A percentile compares a stretch with the other conserved stretches of the same genome.
phyloP scores from a whole-genome alignment of 2,888 invertebrate genomes.

The Alloplasta piceator region DNA sequence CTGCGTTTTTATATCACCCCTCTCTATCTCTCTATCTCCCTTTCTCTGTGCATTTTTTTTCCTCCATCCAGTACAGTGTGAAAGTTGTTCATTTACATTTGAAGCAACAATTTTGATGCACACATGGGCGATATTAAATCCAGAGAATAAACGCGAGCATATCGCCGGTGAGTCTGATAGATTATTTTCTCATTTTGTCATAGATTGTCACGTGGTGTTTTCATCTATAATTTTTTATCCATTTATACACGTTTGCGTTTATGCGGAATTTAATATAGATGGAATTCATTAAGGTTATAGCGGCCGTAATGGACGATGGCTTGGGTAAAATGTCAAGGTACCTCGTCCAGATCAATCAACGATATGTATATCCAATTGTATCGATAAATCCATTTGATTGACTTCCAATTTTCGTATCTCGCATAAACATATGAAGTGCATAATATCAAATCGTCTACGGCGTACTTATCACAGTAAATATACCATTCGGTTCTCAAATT shows the following conservation, averaged over 20 bases:
- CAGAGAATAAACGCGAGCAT: neutral
- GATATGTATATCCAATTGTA: slow-evolving; percentile 4
- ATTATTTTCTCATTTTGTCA: slow-evolving; percentile 13
- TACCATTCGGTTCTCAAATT: no score
- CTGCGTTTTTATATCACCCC: slow-evolving; percentile 18
- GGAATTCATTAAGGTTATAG: neutral
- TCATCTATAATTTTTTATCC: neutral
- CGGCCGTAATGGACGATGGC: neutral
- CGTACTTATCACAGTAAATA: no score
- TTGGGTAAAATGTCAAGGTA: slow-evolving; percentile 10
- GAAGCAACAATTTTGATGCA: neutral
- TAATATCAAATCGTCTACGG: no score
- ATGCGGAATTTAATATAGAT: slow-evolving; percentile 7
- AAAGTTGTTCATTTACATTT: no score
- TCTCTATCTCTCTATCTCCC: neutral
- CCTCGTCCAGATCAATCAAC: slow-evolving; percentile 10
- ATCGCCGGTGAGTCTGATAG: slow-evolving; percentile 1
- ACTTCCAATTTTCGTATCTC: no score
- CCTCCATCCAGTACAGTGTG: no score
- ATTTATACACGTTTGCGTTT: neutral
- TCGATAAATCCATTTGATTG: no score
- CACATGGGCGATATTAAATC: slow-evolving; percentile 11
- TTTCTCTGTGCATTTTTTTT: neutral
- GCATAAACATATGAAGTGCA: no score
- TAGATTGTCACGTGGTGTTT: neutral